Evolutionary conservation across 2,797 vertebrate species (phyloP).

Genomic region (Amblyraja radiata): DNA sequence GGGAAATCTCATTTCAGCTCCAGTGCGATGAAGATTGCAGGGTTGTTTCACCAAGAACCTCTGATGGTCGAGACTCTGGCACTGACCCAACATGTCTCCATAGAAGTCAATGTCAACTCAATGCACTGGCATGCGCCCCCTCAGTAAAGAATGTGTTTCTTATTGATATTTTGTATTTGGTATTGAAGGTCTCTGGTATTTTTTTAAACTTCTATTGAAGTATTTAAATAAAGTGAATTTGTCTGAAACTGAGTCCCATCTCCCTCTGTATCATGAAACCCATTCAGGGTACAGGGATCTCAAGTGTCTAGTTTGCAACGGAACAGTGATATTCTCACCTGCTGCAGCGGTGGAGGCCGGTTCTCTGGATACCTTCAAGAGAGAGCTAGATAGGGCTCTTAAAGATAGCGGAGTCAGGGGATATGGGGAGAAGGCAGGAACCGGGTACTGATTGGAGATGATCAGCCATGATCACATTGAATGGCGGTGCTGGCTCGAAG

Average conservation of each 20-base stretch:
- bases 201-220: conserved; percentile 18
- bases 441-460: no score
- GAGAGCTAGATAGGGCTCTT: no score
- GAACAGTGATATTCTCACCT: no score
- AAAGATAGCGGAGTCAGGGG: no score
- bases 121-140: no score
- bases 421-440: no score
- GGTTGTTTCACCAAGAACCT: no score
- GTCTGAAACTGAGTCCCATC: background rate
- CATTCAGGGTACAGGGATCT: background rate
- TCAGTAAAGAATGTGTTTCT: background rate
- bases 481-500: no score
- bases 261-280: background rate
- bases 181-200: conserved; percentile 17
- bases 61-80: background rate
- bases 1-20: background rate
- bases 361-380: background rate
- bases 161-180: conserved; percentile 21
- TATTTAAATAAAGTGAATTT: conserved; percentile 33
- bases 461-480: no score
- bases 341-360: no score
- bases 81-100: background rate
- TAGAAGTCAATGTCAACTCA: background rate
- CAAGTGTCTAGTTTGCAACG: no score
- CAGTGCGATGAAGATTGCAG: background rate